Conservation (phyloP, 53 echinoderm and acorn worm species). For the Echinometra lucunter region DNA sequence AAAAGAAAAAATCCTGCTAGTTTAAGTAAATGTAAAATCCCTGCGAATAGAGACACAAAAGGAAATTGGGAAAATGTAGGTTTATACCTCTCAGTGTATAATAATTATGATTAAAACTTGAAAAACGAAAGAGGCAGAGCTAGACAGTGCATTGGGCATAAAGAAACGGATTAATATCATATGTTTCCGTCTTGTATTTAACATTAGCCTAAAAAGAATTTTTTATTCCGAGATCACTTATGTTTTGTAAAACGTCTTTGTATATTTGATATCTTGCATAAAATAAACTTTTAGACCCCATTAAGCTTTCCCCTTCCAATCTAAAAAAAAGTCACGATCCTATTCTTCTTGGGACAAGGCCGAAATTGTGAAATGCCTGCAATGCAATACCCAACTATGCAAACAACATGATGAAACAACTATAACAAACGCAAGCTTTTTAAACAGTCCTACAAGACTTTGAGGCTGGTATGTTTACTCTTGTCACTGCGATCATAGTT, state of each 20-base stretch:
- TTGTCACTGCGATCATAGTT: background rate
- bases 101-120: background rate
- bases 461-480: background rate
- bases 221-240: background rate
- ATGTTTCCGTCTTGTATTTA: no score
- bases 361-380: background rate
- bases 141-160: no score
- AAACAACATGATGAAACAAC: background rate
- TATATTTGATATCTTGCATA: background rate
- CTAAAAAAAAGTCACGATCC: background rate
- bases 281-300: background rate
- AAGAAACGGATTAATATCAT: no score
- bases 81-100: background rate
- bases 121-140: background rate
- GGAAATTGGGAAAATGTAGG: background rate
- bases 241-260: background rate
- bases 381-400: background rate
- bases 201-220: no score
- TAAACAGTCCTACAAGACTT: no score
- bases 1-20: background rate
- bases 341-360: background rate
- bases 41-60: background rate
- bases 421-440: background rate
- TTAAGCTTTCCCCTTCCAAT: background rate
- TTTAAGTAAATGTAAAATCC: background rate